These are phyloP conservation scores for Dolichopus griseipennis DNA, from an alignment of 2,888 invertebrate species.

Conservation along the genomic window DNA sequence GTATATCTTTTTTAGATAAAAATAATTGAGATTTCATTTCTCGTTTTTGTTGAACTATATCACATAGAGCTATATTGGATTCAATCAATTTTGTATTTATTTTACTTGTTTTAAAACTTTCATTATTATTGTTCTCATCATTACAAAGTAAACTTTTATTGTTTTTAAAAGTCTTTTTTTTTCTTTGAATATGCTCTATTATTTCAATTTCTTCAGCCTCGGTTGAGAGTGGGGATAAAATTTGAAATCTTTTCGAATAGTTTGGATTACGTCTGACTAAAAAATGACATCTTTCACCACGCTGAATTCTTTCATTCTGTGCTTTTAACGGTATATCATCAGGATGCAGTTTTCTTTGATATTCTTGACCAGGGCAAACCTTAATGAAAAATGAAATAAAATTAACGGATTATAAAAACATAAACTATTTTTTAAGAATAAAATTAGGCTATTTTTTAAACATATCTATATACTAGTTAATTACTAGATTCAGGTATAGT, in stretches of 20 bases:
- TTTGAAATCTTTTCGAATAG: constrained; percentile 48
- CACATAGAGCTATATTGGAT: too few relatives aligned
- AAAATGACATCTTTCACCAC: constrained; percentile 65
- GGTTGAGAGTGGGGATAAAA: constrained; percentile 33
- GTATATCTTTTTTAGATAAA: too few relatives aligned
- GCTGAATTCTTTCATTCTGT: constrained; percentile 61
- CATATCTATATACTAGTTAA: too few relatives aligned
- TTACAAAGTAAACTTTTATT: too few relatives aligned
- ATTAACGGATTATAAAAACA: background rate
- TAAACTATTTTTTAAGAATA: background rate
- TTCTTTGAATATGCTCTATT: background rate
- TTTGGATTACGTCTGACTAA: constrained; percentile 73
- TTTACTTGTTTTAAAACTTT: too few relatives aligned
- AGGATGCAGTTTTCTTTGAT: constrained; percentile 79
- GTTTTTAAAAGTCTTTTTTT: background rate
- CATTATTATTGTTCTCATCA: too few relatives aligned
- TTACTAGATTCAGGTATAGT: too few relatives aligned
- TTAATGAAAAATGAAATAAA: constrained; percentile 33
- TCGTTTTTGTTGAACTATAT: too few relatives aligned
- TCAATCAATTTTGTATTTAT: too few relatives aligned
- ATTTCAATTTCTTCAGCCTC: background rate
- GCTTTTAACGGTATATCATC: constrained; percentile 77
- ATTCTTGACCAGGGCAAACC: constrained; percentile 70
- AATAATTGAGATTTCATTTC: too few relatives aligned
- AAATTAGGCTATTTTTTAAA: too few relatives aligned